A percentile compares a stretch with the other conserved stretches of the same genome.
phyloP scores from a whole-genome alignment of 2,797 vertebrate genomes.

The Pampus argenteus region DNA sequence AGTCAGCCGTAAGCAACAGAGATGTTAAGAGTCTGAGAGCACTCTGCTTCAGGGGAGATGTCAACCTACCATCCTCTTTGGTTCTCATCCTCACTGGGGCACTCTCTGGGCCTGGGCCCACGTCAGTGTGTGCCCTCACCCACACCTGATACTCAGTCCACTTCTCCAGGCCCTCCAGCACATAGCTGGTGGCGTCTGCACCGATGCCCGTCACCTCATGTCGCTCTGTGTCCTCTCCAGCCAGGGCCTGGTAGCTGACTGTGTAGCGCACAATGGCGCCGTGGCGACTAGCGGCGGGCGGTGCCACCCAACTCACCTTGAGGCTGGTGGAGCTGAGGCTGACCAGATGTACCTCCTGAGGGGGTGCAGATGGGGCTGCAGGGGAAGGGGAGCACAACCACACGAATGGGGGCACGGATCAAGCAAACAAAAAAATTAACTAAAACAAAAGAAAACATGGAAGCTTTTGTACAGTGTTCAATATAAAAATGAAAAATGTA shows the following conservation, averaged over 20 bases:
- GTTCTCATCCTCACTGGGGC: constrained; percentile 92
- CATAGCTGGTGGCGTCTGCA: constrained; percentile 90
- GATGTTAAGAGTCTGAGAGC: constrained; percentile 25
- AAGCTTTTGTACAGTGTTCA: constrained; percentile 61
- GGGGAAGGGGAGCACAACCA: constrained; percentile 82
- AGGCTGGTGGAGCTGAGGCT: constrained; percentile 96
- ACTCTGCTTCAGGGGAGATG: constrained; percentile 32
- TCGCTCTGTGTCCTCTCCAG: constrained; percentile 92
- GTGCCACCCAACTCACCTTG: constrained; percentile 99
- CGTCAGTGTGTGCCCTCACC: constrained; percentile 98
- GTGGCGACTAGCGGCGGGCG: constrained; percentile 94
- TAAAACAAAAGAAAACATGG: constrained; percentile 66
- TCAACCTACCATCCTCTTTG: constrained; percentile 95
- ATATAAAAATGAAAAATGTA: constrained; percentile 13
- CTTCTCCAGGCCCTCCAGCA: constrained; percentile 96
- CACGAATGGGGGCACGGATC: constrained; percentile 79
- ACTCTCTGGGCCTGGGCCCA: constrained; percentile 97
- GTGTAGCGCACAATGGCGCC: constrained; percentile 97
- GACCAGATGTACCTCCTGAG: constrained; percentile 94
- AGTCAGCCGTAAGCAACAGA: constrained; percentile 37
- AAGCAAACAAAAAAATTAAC: constrained; percentile 77
- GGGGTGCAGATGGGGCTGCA: constrained; percentile 97
- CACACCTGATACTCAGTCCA: constrained; percentile 99
- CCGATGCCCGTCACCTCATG: constrained; percentile 92
- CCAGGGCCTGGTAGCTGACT: constrained; percentile 93